These are phyloP conservation scores for Gortyna flavago DNA, from an alignment of 2,888 invertebrate genomes.

Conservation along the genomic window DNA sequence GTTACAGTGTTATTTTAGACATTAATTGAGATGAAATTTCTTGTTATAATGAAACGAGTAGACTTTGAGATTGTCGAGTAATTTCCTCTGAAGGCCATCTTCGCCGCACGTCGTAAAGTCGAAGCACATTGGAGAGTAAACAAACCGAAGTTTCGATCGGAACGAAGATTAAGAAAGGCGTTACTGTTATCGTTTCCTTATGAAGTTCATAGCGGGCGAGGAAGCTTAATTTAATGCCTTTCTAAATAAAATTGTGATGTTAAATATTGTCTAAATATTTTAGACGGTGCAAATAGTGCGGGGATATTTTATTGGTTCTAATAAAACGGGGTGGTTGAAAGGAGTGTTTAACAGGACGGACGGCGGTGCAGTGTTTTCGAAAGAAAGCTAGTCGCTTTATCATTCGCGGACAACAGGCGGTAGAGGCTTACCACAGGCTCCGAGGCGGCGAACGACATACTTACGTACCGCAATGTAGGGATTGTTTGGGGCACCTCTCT, in stretches of 20 bases:
- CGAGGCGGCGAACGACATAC: slow-evolving; percentile 75
- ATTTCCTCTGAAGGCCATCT: slow-evolving; percentile 83
- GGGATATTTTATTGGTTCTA: slow-evolving; percentile 71
- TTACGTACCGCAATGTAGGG: slow-evolving; percentile 72
- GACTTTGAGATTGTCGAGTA: slow-evolving; percentile 76
- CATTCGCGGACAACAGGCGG: slow-evolving; percentile 84
- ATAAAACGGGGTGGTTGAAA: slow-evolving; percentile 67
- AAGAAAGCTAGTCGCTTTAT: slow-evolving; percentile 84
- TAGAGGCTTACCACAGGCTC: slow-evolving; percentile 81
- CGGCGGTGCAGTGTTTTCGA: slow-evolving; percentile 71
- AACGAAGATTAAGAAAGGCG: slow-evolving; percentile 83
- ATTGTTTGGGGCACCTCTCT: slow-evolving; percentile 74
- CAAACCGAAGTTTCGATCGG: slow-evolving; percentile 85
- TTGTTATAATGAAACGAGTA: slow-evolving; percentile 85
- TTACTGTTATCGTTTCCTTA: slow-evolving; percentile 83
- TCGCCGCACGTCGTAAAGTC: slow-evolving; percentile 79
- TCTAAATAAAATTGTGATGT: slow-evolving; percentile 59
- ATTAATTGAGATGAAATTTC: slow-evolving; percentile 90
- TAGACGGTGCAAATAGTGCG: slow-evolving; percentile 51
- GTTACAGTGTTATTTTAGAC: slow-evolving; percentile 90
- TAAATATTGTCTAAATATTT: slow-evolving; percentile 65
- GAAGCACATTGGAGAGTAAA: slow-evolving; percentile 80
- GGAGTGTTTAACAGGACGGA: slow-evolving; percentile 70
- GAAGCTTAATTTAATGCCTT: slow-evolving; percentile 76
- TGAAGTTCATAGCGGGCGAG: slow-evolving; percentile 76